Evolutionary conservation across 1,140 invertebrate genomes (phyloP), one percentile per base, ranked within the genome.

Genomic region (Penaeus chinensis): DNA sequence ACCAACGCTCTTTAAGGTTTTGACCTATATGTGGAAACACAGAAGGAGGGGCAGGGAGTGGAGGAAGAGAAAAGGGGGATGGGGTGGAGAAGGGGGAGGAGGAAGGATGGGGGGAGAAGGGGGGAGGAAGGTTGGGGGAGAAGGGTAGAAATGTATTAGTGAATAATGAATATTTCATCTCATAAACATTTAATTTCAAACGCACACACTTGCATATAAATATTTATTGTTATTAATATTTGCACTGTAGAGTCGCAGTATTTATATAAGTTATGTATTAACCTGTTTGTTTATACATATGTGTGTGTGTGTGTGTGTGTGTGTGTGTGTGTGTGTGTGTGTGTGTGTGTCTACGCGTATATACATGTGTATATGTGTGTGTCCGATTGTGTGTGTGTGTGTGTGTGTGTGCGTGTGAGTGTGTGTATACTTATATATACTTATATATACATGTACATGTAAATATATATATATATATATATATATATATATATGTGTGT

Each of bases 1-100:
- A 13, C 91, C 91, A 77, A 91, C 90, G 42, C 92, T 92, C 82
- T 93, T 92, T 54, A 94, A 89, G 5, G 93, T 93, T 89, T 93
- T 93, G 62, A 93, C 79, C 89, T 90, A 78, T 22, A 24, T 66
- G 54, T 42, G 63, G 85, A 60, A 61, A 37, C 20, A 22, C 32
- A 47, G 80, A 18, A n/a, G 16, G 11, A 32, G 2, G 18, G 24
- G 18, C 20, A 20, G 60, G 11, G 60, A 20, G 60, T 62, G 20
- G 20, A 32, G 63, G 60, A 32, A 63, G 24, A 65, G 42, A 27
- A 37, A 7, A 62, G 37, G 24, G 24, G 11, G 3, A 42, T 0
- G 7, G 61, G 54, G 22, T 1, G 27, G 65, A 24, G 27, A 65
- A 24, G 24, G 7, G 0, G 11, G 16, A 20, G 60, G 10, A 80